Evolutionary conservation across 2,113 vertebrate genomes (phyloP).

Genomic region (Oenanthe melanoleuca): DNA sequence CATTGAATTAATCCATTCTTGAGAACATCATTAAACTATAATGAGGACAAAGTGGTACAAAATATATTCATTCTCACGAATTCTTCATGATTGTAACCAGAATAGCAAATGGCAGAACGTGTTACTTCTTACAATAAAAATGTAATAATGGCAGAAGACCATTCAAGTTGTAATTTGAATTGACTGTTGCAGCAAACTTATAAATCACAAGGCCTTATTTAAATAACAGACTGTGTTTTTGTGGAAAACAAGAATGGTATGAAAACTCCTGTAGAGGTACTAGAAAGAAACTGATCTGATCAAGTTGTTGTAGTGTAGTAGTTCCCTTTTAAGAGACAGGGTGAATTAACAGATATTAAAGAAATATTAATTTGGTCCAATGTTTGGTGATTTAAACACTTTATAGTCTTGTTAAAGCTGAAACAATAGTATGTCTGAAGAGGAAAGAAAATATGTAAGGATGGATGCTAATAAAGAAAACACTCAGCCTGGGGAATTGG

Average conservation of each 20-base stretch:
- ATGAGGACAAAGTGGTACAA: slow-evolving; percentile 72
- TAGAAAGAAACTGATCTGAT: not conserved
- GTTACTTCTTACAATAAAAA: slow-evolving; percentile 77
- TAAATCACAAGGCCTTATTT: not conserved
- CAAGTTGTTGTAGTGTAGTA: not conserved
- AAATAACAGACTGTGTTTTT: not conserved
- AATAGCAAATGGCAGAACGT: slow-evolving; percentile 73
- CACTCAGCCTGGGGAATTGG: not conserved
- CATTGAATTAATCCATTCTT: slow-evolving; percentile 73
- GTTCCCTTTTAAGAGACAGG: not conserved
- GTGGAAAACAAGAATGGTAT: not conserved
- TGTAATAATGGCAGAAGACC: slow-evolving; percentile 64
- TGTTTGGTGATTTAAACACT: not conserved
- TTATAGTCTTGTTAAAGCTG: not conserved
- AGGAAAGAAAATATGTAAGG: not conserved
- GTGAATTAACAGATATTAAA: not conserved
- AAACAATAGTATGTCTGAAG: not conserved
- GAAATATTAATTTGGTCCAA: not conserved
- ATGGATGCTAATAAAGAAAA: not conserved
- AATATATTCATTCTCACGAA: slow-evolving; percentile 72
- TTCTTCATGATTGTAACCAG: slow-evolving; percentile 70
- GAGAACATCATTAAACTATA: slow-evolving; percentile 74
- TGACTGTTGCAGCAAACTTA: slow-evolving; percentile 43
- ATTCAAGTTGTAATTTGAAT: slow-evolving; percentile 36
- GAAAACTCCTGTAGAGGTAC: not conserved